Evolutionary conservation across 2,113 vertebrate genomes (phyloP).

Genomic region (Zapus hudsonius): DNA sequence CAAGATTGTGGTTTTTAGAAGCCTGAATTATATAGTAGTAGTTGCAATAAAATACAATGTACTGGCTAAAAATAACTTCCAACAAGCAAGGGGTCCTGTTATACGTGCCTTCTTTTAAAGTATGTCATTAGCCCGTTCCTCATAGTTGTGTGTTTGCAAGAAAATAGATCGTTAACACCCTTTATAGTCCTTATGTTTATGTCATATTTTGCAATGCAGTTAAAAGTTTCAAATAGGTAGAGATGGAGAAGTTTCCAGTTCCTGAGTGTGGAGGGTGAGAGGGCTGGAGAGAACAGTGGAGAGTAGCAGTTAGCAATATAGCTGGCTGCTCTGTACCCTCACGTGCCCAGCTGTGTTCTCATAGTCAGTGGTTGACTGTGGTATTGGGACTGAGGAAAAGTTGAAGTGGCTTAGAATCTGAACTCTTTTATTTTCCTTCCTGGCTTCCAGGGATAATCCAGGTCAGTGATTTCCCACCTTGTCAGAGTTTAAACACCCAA

Average conservation of each 20-base stretch:
- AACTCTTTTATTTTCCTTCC: constrained; percentile 80
- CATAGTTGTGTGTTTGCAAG: background rate
- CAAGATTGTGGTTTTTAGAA: constrained; percentile 17
- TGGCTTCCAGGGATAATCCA: constrained; percentile 82
- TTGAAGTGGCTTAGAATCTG: constrained; percentile 75
- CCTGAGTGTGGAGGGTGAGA: background rate
- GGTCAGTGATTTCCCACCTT: constrained; percentile 80
- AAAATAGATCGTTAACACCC: background rate
- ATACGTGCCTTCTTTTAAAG: background rate
- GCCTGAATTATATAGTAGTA: background rate
- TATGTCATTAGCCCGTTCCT: background rate
- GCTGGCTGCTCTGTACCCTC: background rate
- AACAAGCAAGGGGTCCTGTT: background rate
- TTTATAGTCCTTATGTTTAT: background rate
- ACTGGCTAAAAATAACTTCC: background rate
- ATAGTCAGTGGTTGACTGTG: background rate
- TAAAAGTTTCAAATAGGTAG: background rate
- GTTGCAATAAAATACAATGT: background rate
- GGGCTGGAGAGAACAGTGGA: background rate
- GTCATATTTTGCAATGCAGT: background rate
- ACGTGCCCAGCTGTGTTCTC: background rate
- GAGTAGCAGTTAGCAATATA: background rate
- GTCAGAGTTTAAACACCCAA: constrained; percentile 70
- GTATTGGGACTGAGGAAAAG: constrained; percentile 52
- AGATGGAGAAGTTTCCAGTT: background rate